These are phyloP conservation scores for Hemicentrotus pulcherrimus DNA, from an alignment of 35 echinoderm and acorn worm genomes.

Conservation along the genomic window DNA sequence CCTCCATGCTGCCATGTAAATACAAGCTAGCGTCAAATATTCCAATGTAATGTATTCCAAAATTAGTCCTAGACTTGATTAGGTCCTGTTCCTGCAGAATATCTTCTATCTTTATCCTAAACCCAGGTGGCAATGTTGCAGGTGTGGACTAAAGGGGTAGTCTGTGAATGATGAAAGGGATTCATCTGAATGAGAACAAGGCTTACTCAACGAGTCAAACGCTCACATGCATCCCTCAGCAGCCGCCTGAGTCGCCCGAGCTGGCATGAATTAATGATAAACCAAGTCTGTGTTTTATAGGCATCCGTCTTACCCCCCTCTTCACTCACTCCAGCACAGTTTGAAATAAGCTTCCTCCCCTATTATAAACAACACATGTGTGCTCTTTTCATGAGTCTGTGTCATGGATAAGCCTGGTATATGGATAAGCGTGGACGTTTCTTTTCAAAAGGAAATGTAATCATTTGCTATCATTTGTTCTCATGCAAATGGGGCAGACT, in stretches of 20 bases:
- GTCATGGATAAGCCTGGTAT: background rate
- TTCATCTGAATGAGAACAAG: background rate
- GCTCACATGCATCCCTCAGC: background rate
- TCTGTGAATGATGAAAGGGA: background rate
- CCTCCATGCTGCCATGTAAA: background rate
- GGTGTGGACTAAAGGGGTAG: background rate
- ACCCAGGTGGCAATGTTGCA: too few relatives aligned
- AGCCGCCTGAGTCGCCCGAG: background rate
- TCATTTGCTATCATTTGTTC: background rate
- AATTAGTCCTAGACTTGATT: background rate
- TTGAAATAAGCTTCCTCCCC: background rate
- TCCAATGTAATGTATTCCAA: background rate
- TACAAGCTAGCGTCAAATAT: background rate
- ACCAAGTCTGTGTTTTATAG: background rate
- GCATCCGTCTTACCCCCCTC: background rate
- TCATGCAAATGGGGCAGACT: background rate
- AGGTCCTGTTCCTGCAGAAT: background rate
- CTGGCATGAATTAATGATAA: slow-evolving; percentile 6
- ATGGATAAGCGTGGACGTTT: background rate
- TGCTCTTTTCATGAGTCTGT: background rate
- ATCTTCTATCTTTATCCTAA: too few relatives aligned
- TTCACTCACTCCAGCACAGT: background rate
- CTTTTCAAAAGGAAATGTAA: background rate
- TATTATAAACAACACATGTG: background rate
- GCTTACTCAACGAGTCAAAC: background rate